A percentile compares a stretch with the other conserved stretches of the same genome.
These are phyloP conservation scores for Biston betularia DNA, from an alignment of 2,888 invertebrate species.

Conservation along the genomic window DNA sequence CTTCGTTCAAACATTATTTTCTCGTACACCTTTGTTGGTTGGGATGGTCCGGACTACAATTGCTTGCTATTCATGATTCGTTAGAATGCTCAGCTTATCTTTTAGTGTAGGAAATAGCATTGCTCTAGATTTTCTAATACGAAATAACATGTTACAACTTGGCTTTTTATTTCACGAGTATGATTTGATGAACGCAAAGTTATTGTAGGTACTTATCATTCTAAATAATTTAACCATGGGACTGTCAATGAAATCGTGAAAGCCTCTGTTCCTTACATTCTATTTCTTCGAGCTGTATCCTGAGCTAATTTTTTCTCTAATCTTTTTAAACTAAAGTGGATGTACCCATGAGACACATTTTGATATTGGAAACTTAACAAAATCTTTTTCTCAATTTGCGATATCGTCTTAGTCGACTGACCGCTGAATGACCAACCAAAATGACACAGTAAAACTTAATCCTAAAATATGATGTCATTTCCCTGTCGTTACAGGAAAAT, in stretches of 20 bases:
- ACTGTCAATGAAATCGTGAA: too few species aligned
- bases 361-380: too few species aligned
- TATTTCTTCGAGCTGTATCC: too few species aligned
- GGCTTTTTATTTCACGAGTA: not conserved
- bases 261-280: too few species aligned
- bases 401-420: too few species aligned
- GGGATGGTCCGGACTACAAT: slow-evolving; percentile 58
- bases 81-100: slow-evolving; percentile 51
- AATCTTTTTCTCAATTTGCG: too few species aligned
- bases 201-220: too few species aligned
- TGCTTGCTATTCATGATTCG: slow-evolving; percentile 66
- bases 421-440: not conserved
- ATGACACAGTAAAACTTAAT: slow-evolving; percentile 1
- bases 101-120: slow-evolving; percentile 21
- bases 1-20: slow-evolving; percentile 70
- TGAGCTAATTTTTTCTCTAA: too few species aligned
- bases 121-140: not conserved
- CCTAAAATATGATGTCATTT: slow-evolving; percentile 23
- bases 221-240: too few species aligned
- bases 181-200: not conserved
- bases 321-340: too few species aligned
- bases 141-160: not conserved
- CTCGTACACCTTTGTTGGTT: slow-evolving; percentile 65
- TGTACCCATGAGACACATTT: too few species aligned
- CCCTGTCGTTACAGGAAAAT: slow-evolving; percentile 8